Conservation (phyloP, 2,797 vertebrate species). For the Urocyon cinereoargenteus region DNA sequence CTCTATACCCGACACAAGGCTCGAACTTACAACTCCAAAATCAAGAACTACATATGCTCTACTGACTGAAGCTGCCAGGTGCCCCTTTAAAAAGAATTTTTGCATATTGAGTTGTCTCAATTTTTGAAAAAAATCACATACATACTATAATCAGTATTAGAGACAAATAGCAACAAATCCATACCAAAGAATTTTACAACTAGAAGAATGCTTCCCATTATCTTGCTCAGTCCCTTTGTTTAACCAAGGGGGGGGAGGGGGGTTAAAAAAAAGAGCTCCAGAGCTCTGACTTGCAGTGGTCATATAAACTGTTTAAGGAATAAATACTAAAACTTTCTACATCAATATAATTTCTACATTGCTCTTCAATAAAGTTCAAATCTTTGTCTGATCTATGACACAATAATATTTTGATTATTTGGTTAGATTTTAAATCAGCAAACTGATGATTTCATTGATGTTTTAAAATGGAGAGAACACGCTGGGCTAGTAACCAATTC, state of each 20-base stretch:
- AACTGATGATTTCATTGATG: neutral
- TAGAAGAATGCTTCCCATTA: neutral
- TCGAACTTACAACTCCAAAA: neutral
- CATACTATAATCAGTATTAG: neutral
- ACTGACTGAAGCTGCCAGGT: neutral
- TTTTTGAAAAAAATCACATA: conserved; percentile 26
- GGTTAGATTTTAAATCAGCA: neutral
- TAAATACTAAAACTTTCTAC: conserved; percentile 40
- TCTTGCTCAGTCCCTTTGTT: neutral
- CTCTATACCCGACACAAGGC: neutral
- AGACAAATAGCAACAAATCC: neutral
- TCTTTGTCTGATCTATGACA: neutral
- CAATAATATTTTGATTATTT: conserved; percentile 17
- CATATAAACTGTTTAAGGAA: conserved; percentile 1
- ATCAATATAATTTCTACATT: conserved; percentile 17
- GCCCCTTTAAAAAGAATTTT: neutral
- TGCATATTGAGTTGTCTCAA: neutral
- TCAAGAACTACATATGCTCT: neutral
- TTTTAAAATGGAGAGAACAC: neutral
- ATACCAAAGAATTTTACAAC: neutral
- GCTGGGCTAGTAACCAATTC: neutral
- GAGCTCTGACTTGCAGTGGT: neutral
- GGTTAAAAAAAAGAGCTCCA: neutral
- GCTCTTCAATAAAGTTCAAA: conserved; percentile 25
- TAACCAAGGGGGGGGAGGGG: neutral